These are phyloP conservation scores for Tetragnatha versicolor DNA, from an alignment of 1,140 invertebrate genomes.

Conservation along the genomic window DNA sequence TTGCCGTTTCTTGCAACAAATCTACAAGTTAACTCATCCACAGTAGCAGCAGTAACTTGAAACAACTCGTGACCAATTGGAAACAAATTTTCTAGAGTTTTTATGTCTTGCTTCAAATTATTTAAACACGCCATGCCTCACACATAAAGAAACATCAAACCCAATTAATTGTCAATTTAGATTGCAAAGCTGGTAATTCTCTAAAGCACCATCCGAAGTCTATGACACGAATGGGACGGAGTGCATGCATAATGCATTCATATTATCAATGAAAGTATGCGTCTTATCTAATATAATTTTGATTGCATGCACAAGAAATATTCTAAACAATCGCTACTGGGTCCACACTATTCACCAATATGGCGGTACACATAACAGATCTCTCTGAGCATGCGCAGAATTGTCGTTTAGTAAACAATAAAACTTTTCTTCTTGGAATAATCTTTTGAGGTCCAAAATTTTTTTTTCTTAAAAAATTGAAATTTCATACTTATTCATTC, in stretches of 20 bases:
- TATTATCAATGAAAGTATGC: slow-evolving; percentile 23
- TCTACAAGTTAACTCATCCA: slow-evolving; percentile 96
- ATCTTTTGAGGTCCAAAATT: background rate
- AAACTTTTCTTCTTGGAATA: slow-evolving; percentile 48
- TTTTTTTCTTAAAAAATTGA: too few species aligned
- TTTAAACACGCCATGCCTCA: slow-evolving; percentile 89
- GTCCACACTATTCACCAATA: slow-evolving; percentile 47
- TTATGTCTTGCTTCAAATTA: slow-evolving; percentile 96
- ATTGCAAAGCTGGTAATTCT: background rate
- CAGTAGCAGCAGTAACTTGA: slow-evolving; percentile 95
- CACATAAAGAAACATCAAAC: slow-evolving; percentile 13
- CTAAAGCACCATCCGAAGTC: slow-evolving; percentile 20
- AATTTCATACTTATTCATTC: too few species aligned
- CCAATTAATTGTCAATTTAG: background rate
- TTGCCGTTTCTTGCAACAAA: slow-evolving; percentile 94
- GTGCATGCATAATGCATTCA: slow-evolving; percentile 20
- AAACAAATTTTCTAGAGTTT: slow-evolving; percentile 93
- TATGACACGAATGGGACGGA: background rate
- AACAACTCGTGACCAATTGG: slow-evolving; percentile 95
- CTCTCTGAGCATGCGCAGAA: slow-evolving; percentile 43
- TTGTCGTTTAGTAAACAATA: slow-evolving; percentile 55
- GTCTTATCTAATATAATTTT: slow-evolving; percentile 3
- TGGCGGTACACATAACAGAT: slow-evolving; percentile 50
- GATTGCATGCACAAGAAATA: background rate
- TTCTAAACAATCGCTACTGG: slow-evolving; percentile 22